Conservation (phyloP, 2,888 invertebrate species). For the Norana najaformis region DNA sequence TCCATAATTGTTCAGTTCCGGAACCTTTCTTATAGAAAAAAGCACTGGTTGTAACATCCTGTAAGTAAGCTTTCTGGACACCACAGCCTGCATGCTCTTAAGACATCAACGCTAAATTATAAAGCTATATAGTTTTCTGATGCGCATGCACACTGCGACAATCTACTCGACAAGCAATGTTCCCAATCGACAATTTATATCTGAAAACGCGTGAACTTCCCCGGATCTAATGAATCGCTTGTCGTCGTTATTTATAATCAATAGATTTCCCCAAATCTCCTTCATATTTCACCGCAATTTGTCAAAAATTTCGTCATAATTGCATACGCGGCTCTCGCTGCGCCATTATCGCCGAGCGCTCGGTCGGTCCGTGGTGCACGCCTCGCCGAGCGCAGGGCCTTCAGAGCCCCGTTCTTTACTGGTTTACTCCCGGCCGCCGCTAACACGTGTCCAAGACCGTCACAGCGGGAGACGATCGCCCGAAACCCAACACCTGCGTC, state of each 20-base stretch:
- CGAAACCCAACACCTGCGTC: conserved; percentile 7
- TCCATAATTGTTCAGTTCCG: too few relatives aligned
- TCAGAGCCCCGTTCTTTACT: not conserved
- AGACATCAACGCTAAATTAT: too few relatives aligned
- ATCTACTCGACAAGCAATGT: not conserved
- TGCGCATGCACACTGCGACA: too few relatives aligned
- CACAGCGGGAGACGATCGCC: not conserved
- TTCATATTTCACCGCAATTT: conserved; percentile 3
- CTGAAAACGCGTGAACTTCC: not conserved
- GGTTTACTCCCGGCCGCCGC: not conserved
- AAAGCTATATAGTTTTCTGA: too few relatives aligned
- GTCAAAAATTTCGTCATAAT: conserved; percentile 13
- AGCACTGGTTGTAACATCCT: too few relatives aligned
- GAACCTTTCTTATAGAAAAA: too few relatives aligned
- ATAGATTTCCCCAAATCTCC: conserved; percentile 13
- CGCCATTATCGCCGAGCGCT: not conserved
- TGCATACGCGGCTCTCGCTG: not conserved
- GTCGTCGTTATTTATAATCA: conserved; percentile 1
- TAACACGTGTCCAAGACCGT: not conserved
- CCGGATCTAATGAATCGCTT: not conserved
- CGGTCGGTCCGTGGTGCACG: not conserved
- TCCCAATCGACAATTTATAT: conserved; percentile 5
- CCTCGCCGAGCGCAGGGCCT: conserved; percentile 7
- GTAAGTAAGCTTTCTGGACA: too few relatives aligned
- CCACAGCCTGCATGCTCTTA: too few relatives aligned